Percentiles rank a stretch among this genome's conserved stretches.
Evolutionary conservation across 2,797 vertebrate genomes (phyloP).

Genomic region (Lepus townsendii): DNA sequence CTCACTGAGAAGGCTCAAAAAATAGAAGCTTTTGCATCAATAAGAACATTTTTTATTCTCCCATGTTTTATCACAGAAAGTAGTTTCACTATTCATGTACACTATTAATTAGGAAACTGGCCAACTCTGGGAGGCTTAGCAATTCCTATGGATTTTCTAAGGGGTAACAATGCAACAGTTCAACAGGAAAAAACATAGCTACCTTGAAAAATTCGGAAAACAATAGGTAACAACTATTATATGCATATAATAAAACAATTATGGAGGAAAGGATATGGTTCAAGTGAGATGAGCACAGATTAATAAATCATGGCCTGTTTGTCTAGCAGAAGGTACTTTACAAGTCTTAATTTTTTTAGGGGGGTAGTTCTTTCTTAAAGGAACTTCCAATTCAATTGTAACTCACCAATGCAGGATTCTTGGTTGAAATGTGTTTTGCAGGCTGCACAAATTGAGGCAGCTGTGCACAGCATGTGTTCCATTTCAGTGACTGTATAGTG

Average conservation of each 20-base stretch:
- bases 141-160: constrained; percentile 45
- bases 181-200: constrained; percentile 1
- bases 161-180: not conserved
- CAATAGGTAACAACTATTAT: not conserved
- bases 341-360: constrained; percentile 55
- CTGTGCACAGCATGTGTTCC: constrained; percentile 77
- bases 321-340: constrained; percentile 37
- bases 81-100: not conserved
- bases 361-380: constrained; percentile 74
- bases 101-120: not conserved
- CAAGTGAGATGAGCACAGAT: not conserved
- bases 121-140: not conserved
- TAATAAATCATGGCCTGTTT: constrained; percentile 70
- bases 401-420: constrained; percentile 39
- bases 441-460: constrained; percentile 75
- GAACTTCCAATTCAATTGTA: constrained; percentile 69
- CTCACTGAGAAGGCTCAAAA: not conserved
- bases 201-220: constrained; percentile 28
- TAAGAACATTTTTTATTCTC: constrained; percentile 53
- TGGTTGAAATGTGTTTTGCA: constrained; percentile 67
- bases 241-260: constrained; percentile 27
- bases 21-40: not conserved
- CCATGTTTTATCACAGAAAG: constrained; percentile 34
- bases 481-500: constrained; percentile 58
- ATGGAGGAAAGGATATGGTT: not conserved